Evolutionary conservation across 2,113 vertebrate genomes (phyloP).

Genomic region (Dendropsophus ebraccatus): DNA sequence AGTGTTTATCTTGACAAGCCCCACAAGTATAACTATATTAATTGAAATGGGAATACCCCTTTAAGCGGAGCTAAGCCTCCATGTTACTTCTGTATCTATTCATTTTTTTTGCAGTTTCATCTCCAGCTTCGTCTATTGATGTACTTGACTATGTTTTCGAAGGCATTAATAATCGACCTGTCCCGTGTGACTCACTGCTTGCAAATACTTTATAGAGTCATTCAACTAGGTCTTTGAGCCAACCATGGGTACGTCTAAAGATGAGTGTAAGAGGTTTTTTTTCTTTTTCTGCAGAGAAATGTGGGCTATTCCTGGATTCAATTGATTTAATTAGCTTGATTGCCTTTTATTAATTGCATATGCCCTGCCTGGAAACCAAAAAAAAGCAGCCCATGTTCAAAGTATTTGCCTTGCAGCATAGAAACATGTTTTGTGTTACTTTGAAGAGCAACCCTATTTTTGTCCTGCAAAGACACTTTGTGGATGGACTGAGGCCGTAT

Average conservation of each 20-base stretch:
- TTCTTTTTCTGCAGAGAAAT: conserved; percentile 64
- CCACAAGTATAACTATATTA: too few species aligned
- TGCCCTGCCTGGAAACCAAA: conserved; percentile 77
- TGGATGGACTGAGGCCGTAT: conserved; percentile 77
- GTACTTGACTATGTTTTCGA: neutral
- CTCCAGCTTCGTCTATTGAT: neutral
- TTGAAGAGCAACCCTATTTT: conserved; percentile 81
- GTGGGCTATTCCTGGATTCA: conserved; percentile 80
- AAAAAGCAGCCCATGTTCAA: conserved; percentile 79
- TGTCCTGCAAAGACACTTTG: conserved; percentile 77
- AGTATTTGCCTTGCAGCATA: conserved; percentile 81
- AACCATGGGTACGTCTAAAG: conserved; percentile 70
- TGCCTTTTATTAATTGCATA: conserved; percentile 81
- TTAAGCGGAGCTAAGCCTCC: too few species aligned
- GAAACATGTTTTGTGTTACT: conserved; percentile 82
- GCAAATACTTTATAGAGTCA: conserved; percentile 56
- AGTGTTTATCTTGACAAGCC: too few species aligned
- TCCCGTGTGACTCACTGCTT: conserved; percentile 61
- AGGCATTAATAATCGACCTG: conserved; percentile 47
- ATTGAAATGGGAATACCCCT: too few species aligned
- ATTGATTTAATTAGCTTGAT: conserved; percentile 85
- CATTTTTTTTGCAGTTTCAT: neutral
- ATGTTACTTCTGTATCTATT: neutral
- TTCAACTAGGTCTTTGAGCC: conserved; percentile 59
- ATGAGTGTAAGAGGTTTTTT: conserved; percentile 75